A percentile compares a stretch with the other conserved stretches of the same genome.
phyloP scores from a whole-genome alignment of 1,140 invertebrate genomes.

The Formica selysi region DNA sequence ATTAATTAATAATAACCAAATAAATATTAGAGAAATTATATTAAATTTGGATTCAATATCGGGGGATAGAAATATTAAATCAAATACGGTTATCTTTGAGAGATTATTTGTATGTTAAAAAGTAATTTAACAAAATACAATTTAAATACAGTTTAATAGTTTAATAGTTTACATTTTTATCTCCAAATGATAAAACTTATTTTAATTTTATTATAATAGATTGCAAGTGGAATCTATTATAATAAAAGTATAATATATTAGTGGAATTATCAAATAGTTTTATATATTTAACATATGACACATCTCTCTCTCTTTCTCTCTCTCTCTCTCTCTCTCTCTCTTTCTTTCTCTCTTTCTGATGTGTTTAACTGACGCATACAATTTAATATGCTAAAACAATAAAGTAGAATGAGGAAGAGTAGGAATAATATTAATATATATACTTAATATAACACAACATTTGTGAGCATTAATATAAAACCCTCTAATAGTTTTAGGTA shows the following conservation, averaged over 20 bases:
- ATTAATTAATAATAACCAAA: not conserved
- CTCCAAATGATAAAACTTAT: no score
- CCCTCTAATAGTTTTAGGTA: not conserved
- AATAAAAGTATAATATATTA: not conserved
- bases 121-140: not conserved
- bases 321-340: not conserved
- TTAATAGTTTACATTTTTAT: no score
- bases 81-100: not conserved
- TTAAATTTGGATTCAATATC: slow-evolving; percentile 6
- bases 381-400: not conserved
- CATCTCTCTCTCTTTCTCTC: not conserved
- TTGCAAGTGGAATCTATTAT: not conserved
- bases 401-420: not conserved
- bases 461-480: slow-evolving; percentile 19
- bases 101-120: not conserved
- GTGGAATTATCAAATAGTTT: not conserved
- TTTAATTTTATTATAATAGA: slow-evolving; percentile 5
- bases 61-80: not conserved
- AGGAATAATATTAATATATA: not conserved
- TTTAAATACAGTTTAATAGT: no score
- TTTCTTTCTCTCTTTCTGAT: not conserved
- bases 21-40: not conserved
- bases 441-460: not conserved
- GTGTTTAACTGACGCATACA: not conserved
- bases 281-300: not conserved